Evolutionary conservation across 2,113 vertebrate genomes (phyloP).

Genomic region (Raja brachyura): DNA sequence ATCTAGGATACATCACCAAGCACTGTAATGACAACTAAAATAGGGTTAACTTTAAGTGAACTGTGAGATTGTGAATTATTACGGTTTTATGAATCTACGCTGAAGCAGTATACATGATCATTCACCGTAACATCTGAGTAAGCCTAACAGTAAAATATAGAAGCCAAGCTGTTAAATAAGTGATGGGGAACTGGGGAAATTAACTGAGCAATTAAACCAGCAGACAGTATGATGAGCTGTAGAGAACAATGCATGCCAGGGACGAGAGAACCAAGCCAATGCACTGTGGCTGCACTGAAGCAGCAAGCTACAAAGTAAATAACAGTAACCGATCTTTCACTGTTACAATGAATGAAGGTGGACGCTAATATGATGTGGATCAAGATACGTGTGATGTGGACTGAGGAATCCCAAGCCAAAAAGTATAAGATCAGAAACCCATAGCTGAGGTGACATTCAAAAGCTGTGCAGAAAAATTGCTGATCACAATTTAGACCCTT

Average conservation of each 20-base stretch:
- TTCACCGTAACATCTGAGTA: neutral
- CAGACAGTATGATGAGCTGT: neutral
- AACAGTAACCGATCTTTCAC: neutral
- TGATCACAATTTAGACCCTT: neutral
- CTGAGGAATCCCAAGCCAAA: neutral
- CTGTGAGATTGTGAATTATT: neutral
- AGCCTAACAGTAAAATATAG: neutral
- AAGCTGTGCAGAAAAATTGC: neutral
- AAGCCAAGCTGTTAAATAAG: neutral
- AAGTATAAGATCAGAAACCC: neutral
- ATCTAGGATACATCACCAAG: neutral
- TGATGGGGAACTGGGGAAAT: neutral
- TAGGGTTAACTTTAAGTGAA: neutral
- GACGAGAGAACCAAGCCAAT: neutral
- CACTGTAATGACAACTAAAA: neutral
- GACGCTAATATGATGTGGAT: neutral
- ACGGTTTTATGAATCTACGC: neutral
- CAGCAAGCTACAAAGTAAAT: neutral
- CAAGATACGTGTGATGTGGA: neutral
- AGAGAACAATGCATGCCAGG: neutral
- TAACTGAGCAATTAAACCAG: neutral
- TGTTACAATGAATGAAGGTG: neutral
- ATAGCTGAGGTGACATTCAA: neutral
- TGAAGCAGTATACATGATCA: neutral
- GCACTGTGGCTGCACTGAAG: neutral